Evolutionary conservation across 2,888 invertebrate species (phyloP), one percentile per base, ranked within the genome.

Genomic region (Dasypolia templi): DNA sequence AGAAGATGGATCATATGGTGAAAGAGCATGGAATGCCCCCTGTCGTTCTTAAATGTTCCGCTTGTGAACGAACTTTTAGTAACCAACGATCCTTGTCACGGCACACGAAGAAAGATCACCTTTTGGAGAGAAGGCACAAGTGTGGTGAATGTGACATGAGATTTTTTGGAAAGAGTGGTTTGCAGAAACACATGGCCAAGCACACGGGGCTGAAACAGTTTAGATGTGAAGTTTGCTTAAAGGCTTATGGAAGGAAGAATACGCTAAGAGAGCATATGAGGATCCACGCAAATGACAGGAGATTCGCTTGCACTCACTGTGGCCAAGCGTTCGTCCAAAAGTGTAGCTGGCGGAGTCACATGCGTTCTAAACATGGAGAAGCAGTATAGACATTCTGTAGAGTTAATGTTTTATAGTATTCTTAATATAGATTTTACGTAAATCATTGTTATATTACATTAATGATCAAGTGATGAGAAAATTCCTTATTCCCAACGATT

Each of bases 61-160:
- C 92, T 42, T 95, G 95, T 58, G 92, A 93, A 0, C 87, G 90
- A 3, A 90, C 90, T 0, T 95, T 94, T 59, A 85, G 87, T 14
- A 91, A 91, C 19, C 92, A 92, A 62, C 86, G 90, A n/a, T 81
- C 88, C 0, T 70, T 94, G 3, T 81, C 91, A 0, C 82, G 85
- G 0, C 95, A 95, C 58, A 92, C 89, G 5, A 94, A 91, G 78
- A 93, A 91, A 74, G 92, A 95, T 17, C 96, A 96, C 73, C 88
- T 96, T 6, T 84, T 93, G 88, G 94, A 94, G 72, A 87, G 91
- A 39, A 90, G 92, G 22, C 95, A 94, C 53, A 92, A 91, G 32
- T 96, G 96, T 63, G 86, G 88, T 0, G 91, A 95, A 17, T 96
- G 96, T 56, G 94, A 94, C 0, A 95, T 93, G 88, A 88, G 87